These are phyloP conservation scores for Miniopterus natalensis DNA, from an alignment of 2,113 vertebrate genomes.

Conservation along the genomic window DNA sequence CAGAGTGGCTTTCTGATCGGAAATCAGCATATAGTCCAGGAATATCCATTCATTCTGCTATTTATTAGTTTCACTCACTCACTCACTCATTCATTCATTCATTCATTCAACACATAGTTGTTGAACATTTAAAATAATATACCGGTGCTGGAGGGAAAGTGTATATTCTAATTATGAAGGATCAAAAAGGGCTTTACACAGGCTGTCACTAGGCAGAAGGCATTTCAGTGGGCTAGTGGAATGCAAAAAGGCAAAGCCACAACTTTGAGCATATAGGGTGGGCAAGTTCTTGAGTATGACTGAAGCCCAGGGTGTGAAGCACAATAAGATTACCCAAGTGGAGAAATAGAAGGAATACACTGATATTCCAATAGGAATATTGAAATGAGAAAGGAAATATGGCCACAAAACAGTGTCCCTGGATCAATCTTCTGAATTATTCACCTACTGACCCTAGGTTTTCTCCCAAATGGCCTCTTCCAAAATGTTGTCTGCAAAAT, in stretches of 20 bases:
- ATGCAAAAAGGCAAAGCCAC: not conserved
- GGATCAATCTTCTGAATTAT: not conserved
- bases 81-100: not conserved
- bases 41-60: not conserved
- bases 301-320: not conserved
- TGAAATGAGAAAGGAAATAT: not conserved
- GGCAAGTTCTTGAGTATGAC: not conserved
- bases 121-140: slow-evolving; percentile 25
- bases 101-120: not conserved
- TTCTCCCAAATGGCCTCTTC: not conserved
- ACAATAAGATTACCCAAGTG: not conserved
- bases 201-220: not conserved
- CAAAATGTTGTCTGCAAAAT: not conserved
- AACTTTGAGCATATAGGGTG: not conserved
- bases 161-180: not conserved
- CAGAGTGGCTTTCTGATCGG: not conserved
- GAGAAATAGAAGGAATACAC: not conserved
- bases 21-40: not conserved
- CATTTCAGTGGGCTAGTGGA: not conserved
- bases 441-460: not conserved
- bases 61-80: not conserved
- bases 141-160: not conserved
- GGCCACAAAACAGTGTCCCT: not conserved
- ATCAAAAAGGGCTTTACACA: not conserved
- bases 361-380: not conserved